Conservation (phyloP, 1,140 invertebrate species). For the Formica exsecta region DNA sequence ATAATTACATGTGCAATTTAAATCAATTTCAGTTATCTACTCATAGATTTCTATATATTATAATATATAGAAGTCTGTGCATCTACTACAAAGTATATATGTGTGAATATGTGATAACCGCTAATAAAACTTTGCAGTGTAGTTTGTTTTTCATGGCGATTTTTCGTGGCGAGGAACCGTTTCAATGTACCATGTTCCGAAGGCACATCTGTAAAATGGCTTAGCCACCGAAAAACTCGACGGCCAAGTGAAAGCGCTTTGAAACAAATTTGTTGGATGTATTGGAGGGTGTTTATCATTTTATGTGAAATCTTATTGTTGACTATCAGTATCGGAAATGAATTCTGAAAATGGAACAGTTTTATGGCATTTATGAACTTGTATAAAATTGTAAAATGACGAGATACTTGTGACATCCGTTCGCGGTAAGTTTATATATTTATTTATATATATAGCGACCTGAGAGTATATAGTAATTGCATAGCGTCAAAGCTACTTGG, state of each 20-base stretch:
- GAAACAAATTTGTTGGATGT: neutral
- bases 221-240: neutral
- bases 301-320: neutral
- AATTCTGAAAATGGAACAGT: neutral
- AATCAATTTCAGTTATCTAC: neutral
- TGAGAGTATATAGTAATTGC: neutral
- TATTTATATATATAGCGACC: no score
- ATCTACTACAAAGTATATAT: no score
- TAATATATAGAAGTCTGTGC: no score
- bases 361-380: no score
- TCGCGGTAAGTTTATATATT: slow-evolving; percentile 1
- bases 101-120: neutral
- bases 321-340: neutral
- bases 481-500: neutral
- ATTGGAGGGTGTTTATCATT: neutral
- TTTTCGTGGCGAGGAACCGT: neutral
- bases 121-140: neutral
- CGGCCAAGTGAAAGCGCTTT: neutral
- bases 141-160: neutral
- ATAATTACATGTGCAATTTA: neutral
- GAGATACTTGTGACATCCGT: slow-evolving; percentile 15
- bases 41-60: no score
- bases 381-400: slow-evolving; percentile 42
- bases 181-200: neutral
- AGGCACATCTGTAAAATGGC: neutral